A percentile compares a stretch with the other conserved stretches of the same genome.
Evolutionary conservation across 2,888 invertebrate species (phyloP).

Genomic region (Achlya flavicornis): DNA sequence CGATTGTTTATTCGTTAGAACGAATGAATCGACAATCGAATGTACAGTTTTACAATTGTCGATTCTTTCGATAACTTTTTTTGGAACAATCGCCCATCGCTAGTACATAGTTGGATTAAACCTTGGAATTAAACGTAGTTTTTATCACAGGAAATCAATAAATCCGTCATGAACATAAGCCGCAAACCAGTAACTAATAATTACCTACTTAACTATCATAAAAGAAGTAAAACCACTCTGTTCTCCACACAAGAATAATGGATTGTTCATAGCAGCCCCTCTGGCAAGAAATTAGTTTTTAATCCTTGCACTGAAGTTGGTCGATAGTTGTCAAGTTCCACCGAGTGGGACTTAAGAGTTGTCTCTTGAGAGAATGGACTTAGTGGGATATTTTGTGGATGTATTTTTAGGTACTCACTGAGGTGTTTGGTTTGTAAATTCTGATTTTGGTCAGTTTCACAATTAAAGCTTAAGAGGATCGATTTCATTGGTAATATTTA

Average conservation of each 20-base stretch:
- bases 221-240: constrained; percentile 4
- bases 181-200: background rate
- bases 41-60: no score
- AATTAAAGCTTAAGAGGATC: no score
- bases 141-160: no score
- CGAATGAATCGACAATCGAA: no score
- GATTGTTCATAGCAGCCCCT: background rate
- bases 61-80: no score
- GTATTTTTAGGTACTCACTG: background rate
- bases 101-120: no score
- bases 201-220: background rate
- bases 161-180: no score
- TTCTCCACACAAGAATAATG: constrained; percentile 4
- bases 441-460: no score
- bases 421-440: background rate
- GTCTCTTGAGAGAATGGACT: background rate
- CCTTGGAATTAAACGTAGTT: no score
- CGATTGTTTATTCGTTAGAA: no score
- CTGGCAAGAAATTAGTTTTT: constrained; percentile 12
- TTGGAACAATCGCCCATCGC: no score
- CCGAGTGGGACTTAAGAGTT: constrained; percentile 5
- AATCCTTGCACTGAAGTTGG: constrained; percentile 8
- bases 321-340: background rate
- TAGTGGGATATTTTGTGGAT: background rate
- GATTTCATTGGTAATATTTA: no score